phyloP scores from a whole-genome alignment of 2,888 invertebrate genomes.

The Pyrochroa serraticornis region DNA sequence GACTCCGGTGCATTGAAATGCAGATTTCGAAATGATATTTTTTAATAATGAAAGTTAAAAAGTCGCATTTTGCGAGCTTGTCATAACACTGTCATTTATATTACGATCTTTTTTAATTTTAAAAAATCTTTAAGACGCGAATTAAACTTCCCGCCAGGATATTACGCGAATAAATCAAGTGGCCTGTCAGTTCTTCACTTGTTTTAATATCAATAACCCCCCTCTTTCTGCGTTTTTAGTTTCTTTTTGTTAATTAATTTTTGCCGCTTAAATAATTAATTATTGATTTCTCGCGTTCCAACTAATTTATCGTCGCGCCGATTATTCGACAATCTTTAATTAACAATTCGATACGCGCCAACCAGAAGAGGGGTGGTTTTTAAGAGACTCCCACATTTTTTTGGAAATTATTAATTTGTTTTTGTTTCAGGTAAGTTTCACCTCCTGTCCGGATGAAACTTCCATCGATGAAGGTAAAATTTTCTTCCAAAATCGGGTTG shows the following conservation, averaged over 20 bases:
- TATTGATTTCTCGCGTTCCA: constrained; percentile 21
- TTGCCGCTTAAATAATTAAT: constrained; percentile 29
- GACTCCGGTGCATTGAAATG: constrained; percentile 45
- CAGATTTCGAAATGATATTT: constrained; percentile 52
- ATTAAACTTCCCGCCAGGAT: constrained; percentile 54
- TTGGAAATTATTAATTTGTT: background rate
- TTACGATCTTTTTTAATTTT: constrained; percentile 55
- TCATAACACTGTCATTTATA: constrained; percentile 56
- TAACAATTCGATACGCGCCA: constrained; percentile 19
- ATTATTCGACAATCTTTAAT: constrained; percentile 28
- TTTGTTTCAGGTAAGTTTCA: constrained; percentile 31
- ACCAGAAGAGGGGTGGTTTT: too few species aligned
- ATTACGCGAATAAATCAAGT: constrained; percentile 55
- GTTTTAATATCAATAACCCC: constrained; percentile 53
- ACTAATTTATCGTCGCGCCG: constrained; percentile 22
- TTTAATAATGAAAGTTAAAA: constrained; percentile 55
- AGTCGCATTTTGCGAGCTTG: constrained; percentile 45
- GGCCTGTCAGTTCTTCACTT: constrained; percentile 50
- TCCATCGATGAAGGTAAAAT: constrained; percentile 31
- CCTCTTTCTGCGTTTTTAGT: constrained; percentile 23
- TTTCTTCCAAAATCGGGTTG: constrained; percentile 8
- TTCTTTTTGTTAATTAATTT: constrained; percentile 31
- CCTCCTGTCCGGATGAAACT: constrained; percentile 28
- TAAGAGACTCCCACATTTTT: too few species aligned
- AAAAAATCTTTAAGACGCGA: constrained; percentile 53